phyloP scores from a whole-genome alignment of 2,113 vertebrate genomes.

The Podocnemis expansa region DNA sequence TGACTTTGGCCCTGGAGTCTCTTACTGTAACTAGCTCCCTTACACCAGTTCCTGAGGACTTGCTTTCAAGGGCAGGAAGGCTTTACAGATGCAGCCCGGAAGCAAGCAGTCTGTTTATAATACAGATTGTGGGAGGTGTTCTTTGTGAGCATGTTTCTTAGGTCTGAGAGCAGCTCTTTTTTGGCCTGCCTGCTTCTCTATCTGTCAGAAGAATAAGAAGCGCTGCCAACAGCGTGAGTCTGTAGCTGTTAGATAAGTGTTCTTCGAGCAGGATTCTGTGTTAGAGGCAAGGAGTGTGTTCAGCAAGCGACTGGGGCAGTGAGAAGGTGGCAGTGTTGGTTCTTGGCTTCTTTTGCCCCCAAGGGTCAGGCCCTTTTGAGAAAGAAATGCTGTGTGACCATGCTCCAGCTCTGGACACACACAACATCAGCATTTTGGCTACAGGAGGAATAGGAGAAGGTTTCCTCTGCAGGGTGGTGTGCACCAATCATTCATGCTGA shows the following conservation, averaged over 20 bases:
- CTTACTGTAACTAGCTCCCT: not conserved
- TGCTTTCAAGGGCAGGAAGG: not conserved
- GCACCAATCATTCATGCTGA: not conserved
- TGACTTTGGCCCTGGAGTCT: not conserved
- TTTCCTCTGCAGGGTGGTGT: not conserved
- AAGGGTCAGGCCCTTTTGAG: not conserved
- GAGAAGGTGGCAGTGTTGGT: constrained; percentile 30
- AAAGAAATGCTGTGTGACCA: not conserved
- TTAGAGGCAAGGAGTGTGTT: not conserved
- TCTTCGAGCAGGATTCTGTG: not conserved
- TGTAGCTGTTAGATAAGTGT: not conserved
- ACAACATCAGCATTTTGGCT: not conserved
- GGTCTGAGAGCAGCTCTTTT: not conserved
- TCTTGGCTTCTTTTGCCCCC: not conserved
- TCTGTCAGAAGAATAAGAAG: not conserved
- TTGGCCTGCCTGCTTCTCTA: not conserved
- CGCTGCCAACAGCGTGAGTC: not conserved
- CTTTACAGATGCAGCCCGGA: not conserved
- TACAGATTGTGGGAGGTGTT: not conserved
- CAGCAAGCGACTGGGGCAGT: not conserved
- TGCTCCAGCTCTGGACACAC: not conserved
- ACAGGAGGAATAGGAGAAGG: not conserved
- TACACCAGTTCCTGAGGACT: not conserved
- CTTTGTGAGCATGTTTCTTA: not conserved
- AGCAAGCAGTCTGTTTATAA: not conserved